Evolutionary conservation across 2,888 invertebrate species (phyloP).

Genomic region (Eilema depressum): DNA sequence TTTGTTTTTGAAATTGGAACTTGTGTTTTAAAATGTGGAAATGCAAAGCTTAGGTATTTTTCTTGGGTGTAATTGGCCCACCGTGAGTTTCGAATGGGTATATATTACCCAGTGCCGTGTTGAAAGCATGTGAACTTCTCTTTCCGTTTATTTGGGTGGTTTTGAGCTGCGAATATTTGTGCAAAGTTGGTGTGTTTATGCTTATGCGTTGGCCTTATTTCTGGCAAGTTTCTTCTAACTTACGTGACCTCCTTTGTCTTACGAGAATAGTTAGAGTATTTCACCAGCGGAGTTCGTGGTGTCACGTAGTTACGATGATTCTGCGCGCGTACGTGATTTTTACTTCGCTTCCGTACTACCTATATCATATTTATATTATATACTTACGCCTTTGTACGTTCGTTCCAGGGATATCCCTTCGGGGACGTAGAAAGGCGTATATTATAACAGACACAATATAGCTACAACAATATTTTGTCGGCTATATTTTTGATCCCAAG

Average conservation of each 20-base stretch:
- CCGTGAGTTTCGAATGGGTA: conserved; percentile 25
- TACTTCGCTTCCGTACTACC: conserved; percentile 35
- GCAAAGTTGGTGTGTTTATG: background rate
- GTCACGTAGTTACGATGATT: conserved; percentile 45
- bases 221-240: conserved; percentile 1
- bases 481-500: background rate
- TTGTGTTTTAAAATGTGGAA: conserved; percentile 52
- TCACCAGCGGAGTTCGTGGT: conserved; percentile 16
- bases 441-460: background rate
- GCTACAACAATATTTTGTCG: background rate
- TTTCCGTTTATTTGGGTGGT: background rate
- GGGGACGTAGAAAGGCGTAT: background rate
- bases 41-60: conserved; percentile 40
- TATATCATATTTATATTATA: background rate
- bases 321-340: conserved; percentile 48
- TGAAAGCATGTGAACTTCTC: background rate
- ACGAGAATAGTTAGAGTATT: conserved; percentile 31
- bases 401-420: background rate
- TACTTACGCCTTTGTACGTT: background rate
- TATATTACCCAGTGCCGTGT: conserved; percentile 2
- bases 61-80: conserved; percentile 36
- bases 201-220: conserved; percentile 4
- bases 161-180: background rate
- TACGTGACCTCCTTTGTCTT: conserved; percentile 29
- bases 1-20: conserved; percentile 70